A percentile compares a stretch with the other conserved stretches of the same genome.
phyloP scores from a whole-genome alignment of 1,140 invertebrate genomes.

The Scaptodrosophila lebanonensis region DNA sequence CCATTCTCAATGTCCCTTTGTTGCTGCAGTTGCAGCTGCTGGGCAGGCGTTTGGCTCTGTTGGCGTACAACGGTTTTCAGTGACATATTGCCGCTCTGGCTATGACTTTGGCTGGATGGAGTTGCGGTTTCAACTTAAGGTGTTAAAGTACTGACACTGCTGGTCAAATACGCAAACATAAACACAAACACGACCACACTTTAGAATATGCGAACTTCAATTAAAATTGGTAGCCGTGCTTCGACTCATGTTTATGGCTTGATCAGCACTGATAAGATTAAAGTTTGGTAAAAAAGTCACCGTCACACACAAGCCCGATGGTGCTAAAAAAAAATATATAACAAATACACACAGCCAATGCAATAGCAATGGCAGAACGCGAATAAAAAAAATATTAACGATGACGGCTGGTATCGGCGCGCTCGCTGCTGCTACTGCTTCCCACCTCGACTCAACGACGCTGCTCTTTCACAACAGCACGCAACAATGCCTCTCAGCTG shows the following conservation, averaged over 20 bases:
- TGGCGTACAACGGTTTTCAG: constrained; percentile 51
- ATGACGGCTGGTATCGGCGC: too few species aligned
- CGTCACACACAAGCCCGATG: background rate
- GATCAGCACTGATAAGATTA: constrained; percentile 58
- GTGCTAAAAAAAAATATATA: constrained; percentile 16
- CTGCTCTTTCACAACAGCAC: too few species aligned
- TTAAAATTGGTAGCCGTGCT: constrained; percentile 33
- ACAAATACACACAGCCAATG: constrained; percentile 7
- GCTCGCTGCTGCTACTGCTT: too few species aligned
- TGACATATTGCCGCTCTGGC: constrained; percentile 27
- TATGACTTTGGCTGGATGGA: constrained; percentile 1
- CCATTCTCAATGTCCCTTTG: constrained; percentile 67
- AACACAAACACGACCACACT: constrained; percentile 4
- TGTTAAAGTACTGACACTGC: constrained; percentile 2
- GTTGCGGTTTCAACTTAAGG: constrained; percentile 1
- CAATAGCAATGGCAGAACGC: too few species aligned
- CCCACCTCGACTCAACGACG: too few species aligned
- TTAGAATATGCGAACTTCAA: constrained; percentile 34
- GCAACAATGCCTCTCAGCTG: too few species aligned
- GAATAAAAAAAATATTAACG: constrained; percentile 8
- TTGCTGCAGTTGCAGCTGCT: constrained; percentile 57
- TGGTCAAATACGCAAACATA: background rate
- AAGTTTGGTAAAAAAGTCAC: constrained; percentile 32
- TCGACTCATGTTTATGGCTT: constrained; percentile 48
- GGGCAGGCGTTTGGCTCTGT: constrained; percentile 60